These are phyloP conservation scores for Plagiodera versicolora DNA, from an alignment of 2,888 invertebrate species.

Conservation along the genomic window DNA sequence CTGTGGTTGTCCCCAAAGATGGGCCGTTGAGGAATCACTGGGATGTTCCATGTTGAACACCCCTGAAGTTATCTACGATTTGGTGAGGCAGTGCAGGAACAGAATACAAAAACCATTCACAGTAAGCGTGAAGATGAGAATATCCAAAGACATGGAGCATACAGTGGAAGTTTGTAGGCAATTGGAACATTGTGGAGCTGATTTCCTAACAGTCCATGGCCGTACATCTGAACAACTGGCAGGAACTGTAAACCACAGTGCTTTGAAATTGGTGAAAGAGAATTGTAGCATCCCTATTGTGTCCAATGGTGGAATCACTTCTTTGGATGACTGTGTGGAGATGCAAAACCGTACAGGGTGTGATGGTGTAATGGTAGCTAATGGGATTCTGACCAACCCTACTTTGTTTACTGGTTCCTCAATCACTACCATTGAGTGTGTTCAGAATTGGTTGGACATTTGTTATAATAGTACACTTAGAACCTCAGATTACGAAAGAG, in stretches of 20 bases:
- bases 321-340: constrained; percentile 68
- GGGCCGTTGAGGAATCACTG: constrained; percentile 90
- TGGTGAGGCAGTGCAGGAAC: constrained; percentile 76
- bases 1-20: constrained; percentile 96
- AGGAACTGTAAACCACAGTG: constrained; percentile 70
- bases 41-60: constrained; percentile 82
- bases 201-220: constrained; percentile 89
- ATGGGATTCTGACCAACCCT: constrained; percentile 89
- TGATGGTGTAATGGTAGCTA: constrained; percentile 90
- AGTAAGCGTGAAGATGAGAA: constrained; percentile 89
- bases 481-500: constrained; percentile 30
- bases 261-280: constrained; percentile 71
- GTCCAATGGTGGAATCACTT: constrained; percentile 89
- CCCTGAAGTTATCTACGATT: constrained; percentile 81
- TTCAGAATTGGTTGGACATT: constrained; percentile 80
- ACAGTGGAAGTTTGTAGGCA: constrained; percentile 78
- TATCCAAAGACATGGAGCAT: constrained; percentile 68
- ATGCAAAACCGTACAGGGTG: constrained; percentile 71
- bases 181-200: constrained; percentile 83
- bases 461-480: constrained; percentile 59
- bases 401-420: constrained; percentile 77
- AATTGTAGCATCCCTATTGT: constrained; percentile 80
- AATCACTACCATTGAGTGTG: constrained; percentile 73
- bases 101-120: constrained; percentile 74
- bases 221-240: constrained; percentile 82